A percentile compares a stretch with the other conserved stretches of the same genome.
These are phyloP conservation scores for Gastrophysa polygoni DNA, from an alignment of 2,888 invertebrate species.

Conservation along the genomic window DNA sequence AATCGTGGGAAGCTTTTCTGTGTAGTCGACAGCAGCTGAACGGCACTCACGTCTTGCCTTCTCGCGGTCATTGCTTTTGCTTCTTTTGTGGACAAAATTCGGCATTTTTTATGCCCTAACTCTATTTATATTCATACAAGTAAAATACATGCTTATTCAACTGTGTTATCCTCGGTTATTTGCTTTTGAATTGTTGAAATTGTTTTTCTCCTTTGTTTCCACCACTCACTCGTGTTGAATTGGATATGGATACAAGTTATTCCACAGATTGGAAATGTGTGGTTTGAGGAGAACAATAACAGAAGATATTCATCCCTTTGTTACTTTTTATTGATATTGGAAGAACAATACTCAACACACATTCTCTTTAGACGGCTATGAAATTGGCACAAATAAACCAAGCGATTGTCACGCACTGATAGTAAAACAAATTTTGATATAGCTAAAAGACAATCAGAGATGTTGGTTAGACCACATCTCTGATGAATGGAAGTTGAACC, in stretches of 20 bases:
- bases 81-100: constrained; percentile 56
- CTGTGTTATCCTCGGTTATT: constrained; percentile 36
- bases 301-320: too few relatives aligned
- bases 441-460: too few relatives aligned
- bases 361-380: too few relatives aligned
- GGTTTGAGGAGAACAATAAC: not conserved
- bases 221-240: constrained; percentile 6
- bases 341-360: too few relatives aligned
- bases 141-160: constrained; percentile 35
- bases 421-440: too few relatives aligned
- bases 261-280: not conserved
- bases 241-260: constrained; percentile 12
- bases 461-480: not conserved
- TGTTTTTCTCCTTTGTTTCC: constrained; percentile 23
- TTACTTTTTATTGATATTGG: too few relatives aligned
- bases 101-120: constrained; percentile 47
- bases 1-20: constrained; percentile 57
- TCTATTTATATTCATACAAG: constrained; percentile 37
- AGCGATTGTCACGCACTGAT: too few relatives aligned
- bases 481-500: not conserved
- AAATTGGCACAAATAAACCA: too few relatives aligned
- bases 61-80: constrained; percentile 56
- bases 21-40: constrained; percentile 54
- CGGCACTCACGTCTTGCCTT: constrained; percentile 55
- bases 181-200: constrained; percentile 30